Base-by-base conservation (phyloP, 2,113 vertebrate species). In the Pseudopodoces humilis region DNA sequence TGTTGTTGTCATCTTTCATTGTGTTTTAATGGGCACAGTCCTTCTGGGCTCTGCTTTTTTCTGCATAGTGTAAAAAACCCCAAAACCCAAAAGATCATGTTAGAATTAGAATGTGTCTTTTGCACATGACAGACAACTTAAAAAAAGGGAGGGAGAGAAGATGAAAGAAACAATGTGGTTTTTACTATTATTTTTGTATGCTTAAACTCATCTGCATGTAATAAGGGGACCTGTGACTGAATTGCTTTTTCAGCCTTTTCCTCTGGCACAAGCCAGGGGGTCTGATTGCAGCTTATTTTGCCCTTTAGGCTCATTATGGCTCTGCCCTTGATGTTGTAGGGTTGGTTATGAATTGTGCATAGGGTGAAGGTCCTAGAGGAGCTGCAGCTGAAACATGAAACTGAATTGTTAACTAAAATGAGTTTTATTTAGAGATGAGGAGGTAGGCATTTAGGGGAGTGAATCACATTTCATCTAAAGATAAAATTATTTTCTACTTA, bases 401-500 rank as follows among this genome's bases (percentile, higher is more conserved):
- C 49, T 13, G 60, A 88, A 86, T 72, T 90, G 50, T 83, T 94
- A 88, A 86, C 33, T 62, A 50, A 88, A 81, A 23, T 31, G 62
- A 63, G 67, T 71, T 84, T 77, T 85, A 72, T 77, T 90, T 82
- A 89, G 80, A 62, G 41, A 65, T 52, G 63, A 87, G 71, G 58
- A 76, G 37, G 58, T 83, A 79, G 35, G 46, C 81, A 65, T 70
- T 37, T 39, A 84, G 49, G 22, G 53, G 49, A 89, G 30, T 77
- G 46, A 91, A 55, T 91, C 67, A 19, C 39, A 55, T 83, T 72
- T 91, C 14, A 53, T 76, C 46, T 44, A 16, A 71, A 83, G 75
- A 70, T 70, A 63, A 93, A 88, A 79, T 69, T 85, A 69, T 92
- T 95, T 96, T 92, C 50, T 39, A 20, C 63, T 95, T 91, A 64